Evolutionary conservation across 2,797 vertebrate genomes (phyloP).

Genomic region (Onychomys arenicola): DNA sequence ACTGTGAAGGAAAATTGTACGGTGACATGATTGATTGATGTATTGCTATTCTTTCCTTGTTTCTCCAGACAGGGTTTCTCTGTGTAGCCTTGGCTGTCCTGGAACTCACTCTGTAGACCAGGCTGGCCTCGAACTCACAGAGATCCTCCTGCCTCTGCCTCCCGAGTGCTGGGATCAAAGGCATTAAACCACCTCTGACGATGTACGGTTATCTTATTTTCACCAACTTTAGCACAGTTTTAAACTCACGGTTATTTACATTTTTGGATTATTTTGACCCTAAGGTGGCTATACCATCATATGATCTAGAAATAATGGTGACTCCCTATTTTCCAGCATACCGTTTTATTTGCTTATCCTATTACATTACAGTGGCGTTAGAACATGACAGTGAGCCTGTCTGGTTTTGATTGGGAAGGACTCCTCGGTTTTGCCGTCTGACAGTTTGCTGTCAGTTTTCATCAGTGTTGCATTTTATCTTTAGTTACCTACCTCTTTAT

Average conservation of each 20-base stretch:
- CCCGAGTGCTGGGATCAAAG: background rate
- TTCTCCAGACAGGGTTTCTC: background rate
- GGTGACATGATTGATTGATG: background rate
- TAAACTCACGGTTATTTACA: background rate
- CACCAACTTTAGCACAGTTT: background rate
- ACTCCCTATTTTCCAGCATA: background rate
- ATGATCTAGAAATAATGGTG: background rate
- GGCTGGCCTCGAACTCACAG: background rate
- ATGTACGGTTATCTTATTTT: background rate
- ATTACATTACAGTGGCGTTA: background rate
- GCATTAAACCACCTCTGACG: background rate
- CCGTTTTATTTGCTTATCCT: background rate
- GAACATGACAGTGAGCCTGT: background rate
- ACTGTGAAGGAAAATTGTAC: background rate
- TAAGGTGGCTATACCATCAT: background rate
- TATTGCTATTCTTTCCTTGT: background rate
- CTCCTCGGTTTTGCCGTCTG: background rate
- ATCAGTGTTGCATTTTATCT: background rate
- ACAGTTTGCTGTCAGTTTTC: conserved; percentile 41
- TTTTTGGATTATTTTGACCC: background rate
- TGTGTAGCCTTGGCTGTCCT: background rate
- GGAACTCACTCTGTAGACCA: background rate
- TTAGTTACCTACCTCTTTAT: background rate
- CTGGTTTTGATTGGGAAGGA: conserved; percentile 11
- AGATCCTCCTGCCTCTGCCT: background rate